A percentile compares a stretch with the other conserved stretches of the same genome.
Evolutionary conservation across 1,140 invertebrate genomes (phyloP).

Genomic region (Drosophila arizonae): DNA sequence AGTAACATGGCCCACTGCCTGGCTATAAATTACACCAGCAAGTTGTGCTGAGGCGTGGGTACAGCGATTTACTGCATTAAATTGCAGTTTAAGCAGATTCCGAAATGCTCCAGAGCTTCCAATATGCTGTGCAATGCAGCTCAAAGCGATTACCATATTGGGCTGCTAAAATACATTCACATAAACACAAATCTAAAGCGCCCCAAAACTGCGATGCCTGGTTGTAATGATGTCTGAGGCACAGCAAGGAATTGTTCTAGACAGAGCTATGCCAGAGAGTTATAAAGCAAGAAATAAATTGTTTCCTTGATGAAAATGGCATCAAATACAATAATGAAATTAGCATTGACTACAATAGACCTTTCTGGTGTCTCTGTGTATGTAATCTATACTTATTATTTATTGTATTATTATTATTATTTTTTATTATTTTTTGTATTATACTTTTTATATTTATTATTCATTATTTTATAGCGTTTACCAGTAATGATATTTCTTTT

Average conservation of each 20-base stretch:
- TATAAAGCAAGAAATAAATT: too few relatives aligned
- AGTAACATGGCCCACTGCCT: conserved; percentile 35
- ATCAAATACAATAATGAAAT: too few relatives aligned
- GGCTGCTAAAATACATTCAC: neutral
- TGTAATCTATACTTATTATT: too few relatives aligned
- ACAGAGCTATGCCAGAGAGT: too few relatives aligned
- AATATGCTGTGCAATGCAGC: neutral
- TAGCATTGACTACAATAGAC: too few relatives aligned
- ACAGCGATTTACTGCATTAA: conserved; percentile 35
- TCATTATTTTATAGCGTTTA: too few relatives aligned
- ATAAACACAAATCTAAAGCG: neutral
- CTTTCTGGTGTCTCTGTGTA: too few relatives aligned
- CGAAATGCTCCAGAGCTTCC: conserved; percentile 6
- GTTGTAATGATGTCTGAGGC: neutral
- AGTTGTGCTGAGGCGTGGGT: conserved; percentile 25
- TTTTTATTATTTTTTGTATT: too few relatives aligned
- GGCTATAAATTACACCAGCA: conserved; percentile 31
- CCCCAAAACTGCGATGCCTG: neutral
- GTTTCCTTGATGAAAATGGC: too few relatives aligned
- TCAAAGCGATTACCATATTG: neutral
- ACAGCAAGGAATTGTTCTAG: neutral
- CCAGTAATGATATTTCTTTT: too few relatives aligned
- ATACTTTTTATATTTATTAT: too few relatives aligned
- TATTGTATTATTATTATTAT: too few relatives aligned
- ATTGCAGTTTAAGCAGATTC: conserved; percentile 21